Evolutionary conservation across 2,113 vertebrate genomes (phyloP).

Genomic region (Calyptomena viridis): DNA sequence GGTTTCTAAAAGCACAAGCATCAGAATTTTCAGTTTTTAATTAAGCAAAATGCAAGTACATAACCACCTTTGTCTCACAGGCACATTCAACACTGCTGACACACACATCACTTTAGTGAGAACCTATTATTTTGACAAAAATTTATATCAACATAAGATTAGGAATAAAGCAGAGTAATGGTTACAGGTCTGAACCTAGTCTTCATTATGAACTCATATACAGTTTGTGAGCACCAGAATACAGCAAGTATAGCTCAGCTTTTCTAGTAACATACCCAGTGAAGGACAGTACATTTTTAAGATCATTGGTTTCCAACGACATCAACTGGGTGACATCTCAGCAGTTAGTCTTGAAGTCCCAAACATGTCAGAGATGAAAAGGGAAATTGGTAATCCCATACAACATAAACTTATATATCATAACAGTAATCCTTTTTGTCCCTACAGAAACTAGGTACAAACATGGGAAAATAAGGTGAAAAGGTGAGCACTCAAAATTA

Average conservation of each 20-base stretch:
- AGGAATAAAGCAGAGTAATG: neutral
- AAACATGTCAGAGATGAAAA: neutral
- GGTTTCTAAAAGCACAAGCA: neutral
- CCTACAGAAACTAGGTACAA: neutral
- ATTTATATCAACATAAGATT: neutral
- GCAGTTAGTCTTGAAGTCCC: neutral
- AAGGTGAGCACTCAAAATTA: neutral
- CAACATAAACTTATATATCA: neutral
- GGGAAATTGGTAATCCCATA: neutral
- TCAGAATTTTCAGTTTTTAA: neutral
- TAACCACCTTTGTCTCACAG: neutral
- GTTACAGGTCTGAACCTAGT: neutral
- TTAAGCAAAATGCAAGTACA: neutral
- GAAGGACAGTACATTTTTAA: neutral
- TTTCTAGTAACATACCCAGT: neutral
- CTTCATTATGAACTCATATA: neutral
- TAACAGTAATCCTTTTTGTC: neutral
- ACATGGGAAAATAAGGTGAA: neutral
- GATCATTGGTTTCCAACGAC: neutral
- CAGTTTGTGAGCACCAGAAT: neutral
- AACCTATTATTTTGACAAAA: neutral
- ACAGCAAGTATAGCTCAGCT: neutral
- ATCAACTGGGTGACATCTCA: rapidly evolving
- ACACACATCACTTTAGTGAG: neutral
- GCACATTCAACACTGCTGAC: neutral